Evolutionary conservation across 2,888 invertebrate species (phyloP).

Genomic region (Anthoptus insignis): DNA sequence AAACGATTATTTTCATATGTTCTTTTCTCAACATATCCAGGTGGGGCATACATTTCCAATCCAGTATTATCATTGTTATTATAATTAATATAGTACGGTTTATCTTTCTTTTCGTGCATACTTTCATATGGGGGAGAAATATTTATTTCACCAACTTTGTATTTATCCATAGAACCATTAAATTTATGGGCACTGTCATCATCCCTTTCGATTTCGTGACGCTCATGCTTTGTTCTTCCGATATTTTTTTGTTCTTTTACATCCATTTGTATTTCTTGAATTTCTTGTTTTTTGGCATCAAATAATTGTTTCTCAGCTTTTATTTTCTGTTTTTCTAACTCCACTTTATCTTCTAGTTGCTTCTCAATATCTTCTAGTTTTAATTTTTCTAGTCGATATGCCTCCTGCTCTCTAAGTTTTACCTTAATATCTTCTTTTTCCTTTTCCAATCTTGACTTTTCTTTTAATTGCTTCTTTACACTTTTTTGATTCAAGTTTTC

Average conservation of each 20-base stretch:
- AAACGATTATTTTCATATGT: slow-evolving; percentile 31
- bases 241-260: slow-evolving; percentile 29
- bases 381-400: neutral
- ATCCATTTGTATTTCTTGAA: slow-evolving; percentile 38
- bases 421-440: slow-evolving; percentile 9
- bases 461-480: slow-evolving; percentile 30
- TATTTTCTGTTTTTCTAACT: slow-evolving; percentile 8
- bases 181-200: slow-evolving; percentile 30
- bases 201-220: slow-evolving; percentile 37
- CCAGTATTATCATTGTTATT: slow-evolving; percentile 35
- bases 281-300: slow-evolving; percentile 16
- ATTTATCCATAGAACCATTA: slow-evolving; percentile 26
- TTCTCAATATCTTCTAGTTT: slow-evolving; percentile 34
- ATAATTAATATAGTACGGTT: slow-evolving; percentile 37
- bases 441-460: slow-evolving; percentile 2
- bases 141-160: slow-evolving; percentile 23
- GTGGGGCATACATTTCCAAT: slow-evolving; percentile 42
- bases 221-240: slow-evolving; percentile 27
- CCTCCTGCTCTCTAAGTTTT: slow-evolving; percentile 25
- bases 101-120: slow-evolving; percentile 25
- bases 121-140: neutral
- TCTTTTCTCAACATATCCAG: slow-evolving; percentile 46
- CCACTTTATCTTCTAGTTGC: slow-evolving; percentile 13
- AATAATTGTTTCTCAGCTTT: neutral
- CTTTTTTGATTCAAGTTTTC: slow-evolving; percentile 20